phyloP scores from a whole-genome alignment of 2,113 vertebrate species.

The Herpetotheres cachinnans region DNA sequence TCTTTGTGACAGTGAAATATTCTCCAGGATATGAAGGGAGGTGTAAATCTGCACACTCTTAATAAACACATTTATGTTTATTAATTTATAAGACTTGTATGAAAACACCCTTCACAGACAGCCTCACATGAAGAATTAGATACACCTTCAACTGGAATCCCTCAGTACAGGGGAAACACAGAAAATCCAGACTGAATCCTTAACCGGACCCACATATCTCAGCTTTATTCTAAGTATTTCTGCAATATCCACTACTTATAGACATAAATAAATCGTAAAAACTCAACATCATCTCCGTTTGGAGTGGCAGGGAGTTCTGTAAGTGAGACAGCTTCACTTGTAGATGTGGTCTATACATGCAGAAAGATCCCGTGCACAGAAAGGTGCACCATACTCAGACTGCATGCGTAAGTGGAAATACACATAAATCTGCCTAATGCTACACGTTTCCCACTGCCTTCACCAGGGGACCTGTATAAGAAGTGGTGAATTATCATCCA shows the following conservation, averaged over 20 bases:
- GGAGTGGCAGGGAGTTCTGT: neutral
- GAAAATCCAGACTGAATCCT: conserved; percentile 56
- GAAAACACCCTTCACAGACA: conserved; percentile 66
- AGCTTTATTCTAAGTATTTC: conserved; percentile 47
- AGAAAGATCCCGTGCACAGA: neutral
- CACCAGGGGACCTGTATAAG: neutral
- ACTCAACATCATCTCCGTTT: neutral
- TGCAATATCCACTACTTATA: conserved; percentile 7
- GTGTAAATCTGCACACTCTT: conserved; percentile 17
- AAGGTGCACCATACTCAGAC: neutral
- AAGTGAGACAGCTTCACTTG: neutral
- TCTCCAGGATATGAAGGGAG: conserved; percentile 2
- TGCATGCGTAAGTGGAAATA: neutral
- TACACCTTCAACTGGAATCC: conserved; percentile 44
- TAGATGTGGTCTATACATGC: neutral
- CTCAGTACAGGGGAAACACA: conserved; percentile 34
- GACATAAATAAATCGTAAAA: neutral
- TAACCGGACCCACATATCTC: conserved; percentile 35
- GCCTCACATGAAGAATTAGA: conserved; percentile 58
- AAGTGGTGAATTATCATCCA: neutral
- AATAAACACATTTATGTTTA: conserved; percentile 42
- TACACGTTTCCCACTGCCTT: neutral
- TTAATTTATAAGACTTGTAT: conserved; percentile 55
- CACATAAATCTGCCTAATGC: neutral
- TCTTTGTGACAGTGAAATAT: conserved; percentile 7